Conservation (phyloP, 2,888 invertebrate genomes). For the Phengaris alcon region DNA sequence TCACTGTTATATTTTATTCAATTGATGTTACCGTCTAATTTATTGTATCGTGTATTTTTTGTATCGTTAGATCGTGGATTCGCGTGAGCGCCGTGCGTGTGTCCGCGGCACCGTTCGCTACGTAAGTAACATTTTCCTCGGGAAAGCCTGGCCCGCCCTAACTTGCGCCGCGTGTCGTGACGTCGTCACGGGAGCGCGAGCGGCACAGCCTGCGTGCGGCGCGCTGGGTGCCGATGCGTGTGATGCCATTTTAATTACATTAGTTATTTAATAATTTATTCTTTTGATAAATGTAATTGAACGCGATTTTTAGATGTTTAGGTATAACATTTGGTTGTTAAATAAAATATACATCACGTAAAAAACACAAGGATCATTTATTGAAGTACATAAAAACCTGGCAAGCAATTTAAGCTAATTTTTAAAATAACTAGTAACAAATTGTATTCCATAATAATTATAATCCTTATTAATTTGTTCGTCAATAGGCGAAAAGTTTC, state of each 20-base stretch:
- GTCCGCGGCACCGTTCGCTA: conserved; percentile 48
- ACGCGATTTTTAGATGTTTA: too few species aligned
- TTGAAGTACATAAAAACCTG: too few species aligned
- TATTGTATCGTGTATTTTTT: conserved; percentile 1
- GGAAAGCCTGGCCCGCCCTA: conserved; percentile 63
- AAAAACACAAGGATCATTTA: too few species aligned
- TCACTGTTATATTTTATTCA: conserved; percentile 14
- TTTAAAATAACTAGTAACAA: too few species aligned
- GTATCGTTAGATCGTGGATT: conserved; percentile 16
- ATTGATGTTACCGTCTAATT: conserved; percentile 3
- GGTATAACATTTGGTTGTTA: too few species aligned
- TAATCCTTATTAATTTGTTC: not conserved
- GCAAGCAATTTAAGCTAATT: too few species aligned
- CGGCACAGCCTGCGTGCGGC: conserved; percentile 24
- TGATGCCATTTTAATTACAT: not conserved
- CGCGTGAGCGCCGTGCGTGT: conserved; percentile 48
- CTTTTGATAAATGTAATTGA: too few species aligned
- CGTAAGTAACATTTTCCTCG: conserved; percentile 52
- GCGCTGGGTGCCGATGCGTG: not conserved
- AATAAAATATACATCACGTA: too few species aligned
- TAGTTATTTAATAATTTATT: not conserved
- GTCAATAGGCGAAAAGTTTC: conserved; percentile 5
- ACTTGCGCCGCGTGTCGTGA: conserved; percentile 30
- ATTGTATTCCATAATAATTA: too few species aligned
- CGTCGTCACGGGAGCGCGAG: conserved; percentile 25